Base-by-base conservation (phyloP, 2,113 vertebrate genomes). In the Myocastor coypus region DNA sequence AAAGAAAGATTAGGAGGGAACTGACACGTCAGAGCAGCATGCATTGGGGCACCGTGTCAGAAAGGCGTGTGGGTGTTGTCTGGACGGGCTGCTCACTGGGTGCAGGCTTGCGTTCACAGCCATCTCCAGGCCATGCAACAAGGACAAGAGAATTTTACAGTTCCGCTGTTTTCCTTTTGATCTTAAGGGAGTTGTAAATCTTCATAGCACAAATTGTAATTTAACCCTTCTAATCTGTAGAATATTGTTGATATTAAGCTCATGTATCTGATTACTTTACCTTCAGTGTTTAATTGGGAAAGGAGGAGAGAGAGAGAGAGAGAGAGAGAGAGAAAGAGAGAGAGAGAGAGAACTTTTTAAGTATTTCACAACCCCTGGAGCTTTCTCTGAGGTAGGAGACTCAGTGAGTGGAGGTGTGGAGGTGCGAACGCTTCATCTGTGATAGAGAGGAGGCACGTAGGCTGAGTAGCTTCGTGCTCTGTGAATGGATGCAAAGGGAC, bases 151-250 rank as follows among this genome's bases (percentile, higher is more conserved):
- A 90, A 87, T 64, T 61, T 57, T 89, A 14, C 64, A 68, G 90
- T 92, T 92, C 84, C 73, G 10, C 26, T 30, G 28, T 32, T 95
- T 93, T 92, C n/a, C 63, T 63, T 96, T 92, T 90, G 73, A 91
- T 64, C 37, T 73, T 73, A 71, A 85, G 64, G 61, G 90, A 64
- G 55, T 68, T 96, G 46, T 61, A 83, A 80, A 63, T 93, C 68
- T 87, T 46, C 20, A 13, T 6, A 95, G 85, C 28, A 46, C 37
- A 34, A 91, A 19, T 90, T 92, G 93, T 83, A 57, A 94, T 46
- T 92, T 93, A 96, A 89, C 40, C 75, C 78, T 96, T 95, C 46
- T 84, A 66, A 85, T 93, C 78, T 85, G 22, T 77, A 95, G 82
- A 83, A 42, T 42, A n/a, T 91, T 66, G 24, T 89, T 81, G 83